Percentiles rank a stretch among this genome's conserved stretches.
Conservation (phyloP, 2,797 vertebrate species). For the Dipus sagitta region DNA sequence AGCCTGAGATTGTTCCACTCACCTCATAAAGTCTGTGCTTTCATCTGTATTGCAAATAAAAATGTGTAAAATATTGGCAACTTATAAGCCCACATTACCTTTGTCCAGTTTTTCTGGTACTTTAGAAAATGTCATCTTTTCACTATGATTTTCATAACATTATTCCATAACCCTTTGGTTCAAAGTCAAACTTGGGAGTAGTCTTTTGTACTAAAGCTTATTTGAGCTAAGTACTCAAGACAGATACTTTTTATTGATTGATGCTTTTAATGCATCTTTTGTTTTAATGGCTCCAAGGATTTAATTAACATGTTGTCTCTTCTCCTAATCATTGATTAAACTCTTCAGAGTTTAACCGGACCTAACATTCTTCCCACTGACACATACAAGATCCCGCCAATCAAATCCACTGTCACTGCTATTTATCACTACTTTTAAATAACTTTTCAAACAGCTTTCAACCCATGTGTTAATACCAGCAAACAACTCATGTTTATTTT, state of each 20-base stretch:
- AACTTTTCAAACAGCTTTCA: slow-evolving; percentile 62
- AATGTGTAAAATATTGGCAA: neutral
- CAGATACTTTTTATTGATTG: slow-evolving; percentile 30
- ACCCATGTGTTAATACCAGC: slow-evolving; percentile 31
- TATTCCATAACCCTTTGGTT: neutral
- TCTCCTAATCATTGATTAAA: slow-evolving; percentile 48
- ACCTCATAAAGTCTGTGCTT: neutral
- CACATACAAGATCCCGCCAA: neutral
- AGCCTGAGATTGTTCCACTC: neutral
- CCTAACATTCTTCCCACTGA: slow-evolving; percentile 11
- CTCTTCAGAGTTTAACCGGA: slow-evolving; percentile 26
- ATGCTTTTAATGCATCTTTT: neutral
- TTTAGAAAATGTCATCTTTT: slow-evolving; percentile 22
- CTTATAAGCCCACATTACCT: slow-evolving; percentile 11
- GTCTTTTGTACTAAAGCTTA: slow-evolving; percentile 45
- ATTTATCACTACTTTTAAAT: slow-evolving; percentile 51
- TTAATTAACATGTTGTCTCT: slow-evolving; percentile 63
- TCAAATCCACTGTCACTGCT: slow-evolving; percentile 14
- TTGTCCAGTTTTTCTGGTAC: slow-evolving; percentile 39
- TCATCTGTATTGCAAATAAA: neutral
- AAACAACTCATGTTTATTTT: slow-evolving; percentile 60
- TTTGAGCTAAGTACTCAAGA: slow-evolving; percentile 12
- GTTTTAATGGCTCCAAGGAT: slow-evolving; percentile 17
- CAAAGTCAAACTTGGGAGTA: slow-evolving; percentile 20
- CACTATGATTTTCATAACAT: neutral